Evolutionary conservation across 2,888 invertebrate genomes (phyloP), one percentile per base, ranked within the genome.

Genomic region (Horisme vitalbata): DNA sequence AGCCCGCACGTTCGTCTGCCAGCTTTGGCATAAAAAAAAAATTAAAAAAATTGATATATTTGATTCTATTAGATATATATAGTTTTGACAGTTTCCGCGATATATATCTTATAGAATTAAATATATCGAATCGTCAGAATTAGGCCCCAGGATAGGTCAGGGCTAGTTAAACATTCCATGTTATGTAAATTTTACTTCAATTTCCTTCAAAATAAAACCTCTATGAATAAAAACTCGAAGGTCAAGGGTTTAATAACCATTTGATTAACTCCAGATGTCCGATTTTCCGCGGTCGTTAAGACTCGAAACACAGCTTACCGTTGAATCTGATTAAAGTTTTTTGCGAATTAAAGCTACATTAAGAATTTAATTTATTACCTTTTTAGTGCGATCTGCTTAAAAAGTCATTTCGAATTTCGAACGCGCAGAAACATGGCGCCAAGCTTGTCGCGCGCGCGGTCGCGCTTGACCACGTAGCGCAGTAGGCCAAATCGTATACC

Each of bases 321-420:
- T 47, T 52, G 39, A 37, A 46, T 55, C 52, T 48, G 45, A 54
- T 45, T 54, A 46, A 44, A 48, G 36, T 52, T 55, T n/a, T 50
- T 55, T 57, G 43, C 52, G 46, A 43, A 49, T 57, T 48, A 55
- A 51, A 35, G 34, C 52, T 28, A 52, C 57, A 55, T 52, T 52
- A 52, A 52, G 41, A 32, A 46, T 52, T 54, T 41, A 43, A 54
- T 54, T 57, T 47, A 51, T 54, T 49, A 52, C 55, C 49, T 45
- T 47, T 53, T 57, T 48, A 55, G 47, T 57, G 56, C 37, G 47
- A 32, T 39, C 45, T 49, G 47, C 49, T 54, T 68, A 71, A 74
- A 69, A 71, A 67, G 56, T 57, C 48, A 63, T 66, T 73, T 74
- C 66, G 61, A 68, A 71, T 68, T 69, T 68, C 53, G 66, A 75